Conservation (phyloP, 1,140 invertebrate genomes). For the Kradibia gibbosae region DNA sequence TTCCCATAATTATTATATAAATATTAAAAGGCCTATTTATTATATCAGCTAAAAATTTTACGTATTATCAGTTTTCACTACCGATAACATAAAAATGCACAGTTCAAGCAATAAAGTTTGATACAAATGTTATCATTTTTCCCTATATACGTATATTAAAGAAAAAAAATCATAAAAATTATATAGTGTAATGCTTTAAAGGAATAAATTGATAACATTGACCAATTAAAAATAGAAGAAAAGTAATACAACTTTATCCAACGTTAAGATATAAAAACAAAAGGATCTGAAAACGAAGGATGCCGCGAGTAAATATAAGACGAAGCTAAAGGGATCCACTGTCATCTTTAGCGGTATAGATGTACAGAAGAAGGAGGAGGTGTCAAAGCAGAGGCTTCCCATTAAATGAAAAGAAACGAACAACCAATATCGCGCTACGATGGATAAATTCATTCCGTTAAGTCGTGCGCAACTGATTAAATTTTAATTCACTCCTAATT, state of each 20-base stretch:
- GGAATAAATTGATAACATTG: background rate
- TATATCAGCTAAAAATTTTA: no score
- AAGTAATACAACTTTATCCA: background rate
- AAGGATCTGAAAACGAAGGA: conserved; percentile 35
- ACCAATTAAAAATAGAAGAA: background rate
- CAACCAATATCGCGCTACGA: conserved; percentile 55
- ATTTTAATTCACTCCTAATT: conserved; percentile 70
- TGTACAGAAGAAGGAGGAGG: background rate
- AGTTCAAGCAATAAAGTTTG: background rate
- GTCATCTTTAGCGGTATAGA: background rate
- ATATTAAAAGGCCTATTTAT: no score
- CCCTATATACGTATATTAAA: background rate
- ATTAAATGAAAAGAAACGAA: conserved; percentile 26
- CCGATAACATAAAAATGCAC: no score
- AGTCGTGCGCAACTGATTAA: conserved; percentile 56
- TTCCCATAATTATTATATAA: no score
- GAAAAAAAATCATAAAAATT: background rate
- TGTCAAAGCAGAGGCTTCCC: background rate
- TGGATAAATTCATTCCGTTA: conserved; percentile 62
- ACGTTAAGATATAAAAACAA: background rate
- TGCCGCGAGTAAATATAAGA: conserved; percentile 55
- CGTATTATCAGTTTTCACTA: no score
- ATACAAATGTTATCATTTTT: background rate
- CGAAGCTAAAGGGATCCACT: background rate
- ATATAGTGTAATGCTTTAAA: background rate